phyloP scores from a whole-genome alignment of 2,888 invertebrate genomes.

The Taenaris catops region DNA sequence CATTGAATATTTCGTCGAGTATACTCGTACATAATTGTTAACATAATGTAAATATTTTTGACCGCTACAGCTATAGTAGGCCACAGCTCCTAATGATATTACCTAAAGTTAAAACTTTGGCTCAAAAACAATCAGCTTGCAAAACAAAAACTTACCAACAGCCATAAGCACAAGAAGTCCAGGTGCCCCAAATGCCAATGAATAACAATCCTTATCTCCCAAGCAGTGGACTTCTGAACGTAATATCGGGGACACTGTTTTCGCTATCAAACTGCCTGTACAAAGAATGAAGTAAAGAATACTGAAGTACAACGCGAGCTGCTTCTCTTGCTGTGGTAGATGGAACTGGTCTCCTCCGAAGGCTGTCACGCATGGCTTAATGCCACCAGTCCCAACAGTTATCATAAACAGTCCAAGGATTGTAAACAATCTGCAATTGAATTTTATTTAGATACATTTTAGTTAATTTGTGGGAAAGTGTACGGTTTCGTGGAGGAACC shows the following conservation, averaged over 20 bases:
- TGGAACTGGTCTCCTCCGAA: constrained; percentile 91
- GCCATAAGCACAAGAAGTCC: constrained; percentile 85
- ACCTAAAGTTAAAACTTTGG: no score
- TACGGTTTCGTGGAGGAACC: no score
- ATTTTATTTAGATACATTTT: no score
- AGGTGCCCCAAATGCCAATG: constrained; percentile 88
- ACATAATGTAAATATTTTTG: no score
- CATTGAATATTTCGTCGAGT: no score
- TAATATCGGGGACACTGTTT: constrained; percentile 86
- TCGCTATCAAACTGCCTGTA: constrained; percentile 85
- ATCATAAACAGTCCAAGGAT: constrained; percentile 84
- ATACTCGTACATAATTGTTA: no score
- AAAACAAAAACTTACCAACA: constrained; percentile 81
- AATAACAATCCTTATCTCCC: constrained; percentile 83
- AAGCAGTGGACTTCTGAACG: constrained; percentile 84
- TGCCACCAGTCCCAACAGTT: constrained; percentile 89
- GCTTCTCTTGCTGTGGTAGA: constrained; percentile 81
- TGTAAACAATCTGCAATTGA: constrained; percentile 78
- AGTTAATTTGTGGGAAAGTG: no score
- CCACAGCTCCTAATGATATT: no score
- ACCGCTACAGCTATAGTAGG: no score
- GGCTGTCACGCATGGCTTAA: constrained; percentile 90
- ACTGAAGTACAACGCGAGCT: constrained; percentile 86
- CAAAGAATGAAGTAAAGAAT: constrained; percentile 86
- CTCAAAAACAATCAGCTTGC: no score